Evolutionary conservation across 1,140 invertebrate genomes (phyloP).

Genomic region (Palaemon carinicauda): DNA sequence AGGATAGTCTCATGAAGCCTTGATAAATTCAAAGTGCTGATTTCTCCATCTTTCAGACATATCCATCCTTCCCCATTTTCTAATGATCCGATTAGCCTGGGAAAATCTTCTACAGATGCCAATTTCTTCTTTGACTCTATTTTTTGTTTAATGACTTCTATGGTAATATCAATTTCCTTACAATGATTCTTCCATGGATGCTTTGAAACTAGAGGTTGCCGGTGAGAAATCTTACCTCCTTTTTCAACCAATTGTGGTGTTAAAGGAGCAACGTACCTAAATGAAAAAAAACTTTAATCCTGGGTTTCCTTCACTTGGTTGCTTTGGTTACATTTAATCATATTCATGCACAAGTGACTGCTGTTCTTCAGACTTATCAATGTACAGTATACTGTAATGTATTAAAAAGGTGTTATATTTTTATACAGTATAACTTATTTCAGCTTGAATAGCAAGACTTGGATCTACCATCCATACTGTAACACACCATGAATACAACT

Average conservation of each 20-base stretch:
- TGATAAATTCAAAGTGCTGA: neutral
- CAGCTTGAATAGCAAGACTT: too few relatives aligned
- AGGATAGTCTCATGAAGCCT: conserved; percentile 22
- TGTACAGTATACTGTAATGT: too few relatives aligned
- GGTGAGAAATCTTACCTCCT: neutral
- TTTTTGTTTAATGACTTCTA: neutral
- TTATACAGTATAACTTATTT: too few relatives aligned
- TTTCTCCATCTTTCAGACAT: conserved; percentile 2
- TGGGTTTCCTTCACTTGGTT: too few relatives aligned
- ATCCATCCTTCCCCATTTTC: conserved; percentile 1
- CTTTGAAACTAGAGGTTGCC: neutral
- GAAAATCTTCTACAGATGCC: neutral
- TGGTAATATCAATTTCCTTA: neutral
- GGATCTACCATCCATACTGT: too few relatives aligned
- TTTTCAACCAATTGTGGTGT: neutral
- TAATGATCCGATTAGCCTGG: neutral
- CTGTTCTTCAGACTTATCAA: too few relatives aligned
- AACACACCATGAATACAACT: too few relatives aligned
- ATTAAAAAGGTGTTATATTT: too few relatives aligned
- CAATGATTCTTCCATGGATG: neutral
- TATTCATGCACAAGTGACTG: too few relatives aligned
- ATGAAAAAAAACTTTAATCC: neutral
- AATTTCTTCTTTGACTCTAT: neutral
- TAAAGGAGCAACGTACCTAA: conserved; percentile 24
- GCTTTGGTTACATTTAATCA: too few relatives aligned